phyloP scores from a whole-genome alignment of 2,888 invertebrate genomes.

The Papilio demoleus region DNA sequence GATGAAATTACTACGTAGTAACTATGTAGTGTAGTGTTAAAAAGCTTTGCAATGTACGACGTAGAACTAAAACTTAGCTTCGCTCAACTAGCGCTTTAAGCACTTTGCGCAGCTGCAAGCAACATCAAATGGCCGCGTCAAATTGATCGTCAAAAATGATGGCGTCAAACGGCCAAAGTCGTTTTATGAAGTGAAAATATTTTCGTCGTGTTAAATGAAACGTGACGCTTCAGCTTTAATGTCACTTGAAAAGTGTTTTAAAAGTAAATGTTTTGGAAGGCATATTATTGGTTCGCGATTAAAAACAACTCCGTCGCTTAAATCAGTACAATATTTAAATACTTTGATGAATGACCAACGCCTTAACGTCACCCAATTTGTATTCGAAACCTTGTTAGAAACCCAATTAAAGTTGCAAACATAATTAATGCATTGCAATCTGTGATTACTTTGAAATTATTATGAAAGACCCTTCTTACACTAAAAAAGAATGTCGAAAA shows the following conservation, averaged over 20 bases:
- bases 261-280: constrained; percentile 6
- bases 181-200: constrained; percentile 28
- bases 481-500: not conserved
- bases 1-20: not conserved
- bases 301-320: not conserved
- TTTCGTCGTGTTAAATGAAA: constrained; percentile 24
- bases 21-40: not conserved
- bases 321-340: not conserved
- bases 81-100: constrained; percentile 21
- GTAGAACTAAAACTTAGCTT: constrained; percentile 27
- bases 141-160: constrained; percentile 35
- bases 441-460: too few relatives aligned
- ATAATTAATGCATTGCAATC: too few relatives aligned
- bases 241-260: constrained; percentile 15
- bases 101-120: constrained; percentile 32
- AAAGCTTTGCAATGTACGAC: constrained; percentile 13
- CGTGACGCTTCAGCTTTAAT: not conserved
- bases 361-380: too few relatives aligned
- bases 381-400: too few relatives aligned
- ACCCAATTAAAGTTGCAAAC: too few relatives aligned
- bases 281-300: constrained; percentile 3
- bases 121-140: constrained; percentile 27
- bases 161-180: constrained; percentile 24
- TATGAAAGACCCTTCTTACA: not conserved
- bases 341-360: not conserved